Conservation (phyloP, 2,113 vertebrate genomes). For the Microtus oregoni region DNA sequence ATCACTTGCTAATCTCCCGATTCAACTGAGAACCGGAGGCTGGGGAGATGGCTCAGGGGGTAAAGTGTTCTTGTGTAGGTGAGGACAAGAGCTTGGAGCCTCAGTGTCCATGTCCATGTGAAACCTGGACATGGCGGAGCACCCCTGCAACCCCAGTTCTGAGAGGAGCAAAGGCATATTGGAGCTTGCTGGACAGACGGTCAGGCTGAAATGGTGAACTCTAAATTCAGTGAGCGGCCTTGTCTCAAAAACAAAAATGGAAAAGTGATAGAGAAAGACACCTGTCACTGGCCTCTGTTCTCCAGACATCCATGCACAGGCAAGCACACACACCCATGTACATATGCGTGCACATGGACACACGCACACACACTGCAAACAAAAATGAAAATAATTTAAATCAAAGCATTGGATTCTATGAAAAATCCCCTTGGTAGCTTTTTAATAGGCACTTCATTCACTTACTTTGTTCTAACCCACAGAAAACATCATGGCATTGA, state of each 20-base stretch:
- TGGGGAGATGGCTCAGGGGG: background rate
- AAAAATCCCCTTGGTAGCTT: background rate
- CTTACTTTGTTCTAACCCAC: background rate
- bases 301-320: background rate
- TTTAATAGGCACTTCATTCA: background rate
- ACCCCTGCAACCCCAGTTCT: background rate
- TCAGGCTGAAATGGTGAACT: background rate
- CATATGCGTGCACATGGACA: background rate
- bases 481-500: background rate
- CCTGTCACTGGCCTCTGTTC: background rate
- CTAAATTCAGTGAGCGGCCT: background rate
- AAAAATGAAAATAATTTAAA: background rate
- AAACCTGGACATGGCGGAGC: background rate
- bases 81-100: too few relatives aligned
- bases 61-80: background rate
- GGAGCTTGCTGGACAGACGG: background rate
- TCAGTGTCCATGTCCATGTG: too few relatives aligned
- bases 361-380: background rate
- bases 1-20: background rate
- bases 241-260: background rate
- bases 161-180: too few relatives aligned
- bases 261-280: background rate
- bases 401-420: background rate
- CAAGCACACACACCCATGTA: background rate
- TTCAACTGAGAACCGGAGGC: background rate